Evolutionary conservation across 2,797 vertebrate species (phyloP).

Genomic region (Caiman crocodilus): DNA sequence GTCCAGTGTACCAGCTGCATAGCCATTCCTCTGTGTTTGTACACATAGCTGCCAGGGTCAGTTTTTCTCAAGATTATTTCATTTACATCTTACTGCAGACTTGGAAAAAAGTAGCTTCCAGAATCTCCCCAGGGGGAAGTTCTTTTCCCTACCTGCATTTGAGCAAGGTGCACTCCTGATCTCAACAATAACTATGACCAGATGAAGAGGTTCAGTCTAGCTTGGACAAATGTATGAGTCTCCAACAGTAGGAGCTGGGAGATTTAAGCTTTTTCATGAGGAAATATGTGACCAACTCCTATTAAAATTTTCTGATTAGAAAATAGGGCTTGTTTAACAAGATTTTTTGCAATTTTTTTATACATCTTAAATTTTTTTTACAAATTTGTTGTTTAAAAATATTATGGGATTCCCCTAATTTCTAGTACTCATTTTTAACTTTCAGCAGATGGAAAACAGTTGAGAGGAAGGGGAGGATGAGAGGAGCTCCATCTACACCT

Average conservation of each 20-base stretch:
- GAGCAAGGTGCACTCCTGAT: background rate
- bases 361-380: background rate
- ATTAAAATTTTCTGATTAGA: background rate
- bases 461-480: background rate
- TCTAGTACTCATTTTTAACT: background rate
- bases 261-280: background rate
- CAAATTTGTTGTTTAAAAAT: background rate
- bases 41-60: background rate
- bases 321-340: background rate
- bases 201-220: background rate
- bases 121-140: background rate
- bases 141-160: background rate
- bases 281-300: background rate
- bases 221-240: background rate
- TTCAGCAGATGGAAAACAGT: background rate
- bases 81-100: background rate
- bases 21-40: no score
- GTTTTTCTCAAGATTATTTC: background rate
- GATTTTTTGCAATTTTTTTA: background rate
- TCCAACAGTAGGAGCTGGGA: background rate
- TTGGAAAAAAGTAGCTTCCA: background rate
- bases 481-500: background rate
- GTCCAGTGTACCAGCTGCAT: background rate
- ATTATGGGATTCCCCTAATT: slow-evolving; percentile 2
- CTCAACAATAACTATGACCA: background rate